Evolutionary conservation across 1,140 invertebrate genomes (phyloP).

Genomic region (Macrosteles quadrilineatus): DNA sequence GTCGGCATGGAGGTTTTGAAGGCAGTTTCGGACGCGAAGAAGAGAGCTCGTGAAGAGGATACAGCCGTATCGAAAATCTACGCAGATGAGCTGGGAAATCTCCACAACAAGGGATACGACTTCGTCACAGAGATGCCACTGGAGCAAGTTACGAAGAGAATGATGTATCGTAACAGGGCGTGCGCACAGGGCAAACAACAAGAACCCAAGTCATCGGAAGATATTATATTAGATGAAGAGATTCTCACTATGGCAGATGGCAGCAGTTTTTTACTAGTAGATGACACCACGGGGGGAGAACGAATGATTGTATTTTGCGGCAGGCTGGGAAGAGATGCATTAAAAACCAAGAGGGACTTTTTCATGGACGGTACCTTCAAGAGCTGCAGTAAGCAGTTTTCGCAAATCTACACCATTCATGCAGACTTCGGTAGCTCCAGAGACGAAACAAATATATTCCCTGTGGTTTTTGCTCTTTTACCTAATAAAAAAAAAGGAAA

Average conservation of each 20-base stretch:
- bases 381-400: conserved; percentile 9
- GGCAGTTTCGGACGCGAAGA: too few relatives aligned
- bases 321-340: not conserved
- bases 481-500: conserved; percentile 9
- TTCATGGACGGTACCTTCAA: conserved; percentile 23
- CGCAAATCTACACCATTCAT: conserved; percentile 1
- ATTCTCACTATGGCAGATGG: conserved; percentile 6
- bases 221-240: conserved; percentile 10
- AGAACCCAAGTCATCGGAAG: not conserved
- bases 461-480: conserved; percentile 7
- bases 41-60: too few relatives aligned
- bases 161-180: not conserved
- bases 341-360: not conserved
- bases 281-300: not conserved
- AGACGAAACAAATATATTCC: conserved; percentile 9
- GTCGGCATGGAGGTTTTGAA: too few relatives aligned
- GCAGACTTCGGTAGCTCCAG: not conserved
- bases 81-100: too few relatives aligned
- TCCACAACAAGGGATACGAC: too few relatives aligned
- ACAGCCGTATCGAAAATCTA: too few relatives aligned
- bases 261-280: conserved; percentile 12
- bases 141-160: not conserved
- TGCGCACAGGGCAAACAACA: not conserved
- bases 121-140: not conserved
- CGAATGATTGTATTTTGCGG: not conserved